Conservation (phyloP, 2,797 vertebrate genomes). For the Hozukius guyotensis region DNA sequence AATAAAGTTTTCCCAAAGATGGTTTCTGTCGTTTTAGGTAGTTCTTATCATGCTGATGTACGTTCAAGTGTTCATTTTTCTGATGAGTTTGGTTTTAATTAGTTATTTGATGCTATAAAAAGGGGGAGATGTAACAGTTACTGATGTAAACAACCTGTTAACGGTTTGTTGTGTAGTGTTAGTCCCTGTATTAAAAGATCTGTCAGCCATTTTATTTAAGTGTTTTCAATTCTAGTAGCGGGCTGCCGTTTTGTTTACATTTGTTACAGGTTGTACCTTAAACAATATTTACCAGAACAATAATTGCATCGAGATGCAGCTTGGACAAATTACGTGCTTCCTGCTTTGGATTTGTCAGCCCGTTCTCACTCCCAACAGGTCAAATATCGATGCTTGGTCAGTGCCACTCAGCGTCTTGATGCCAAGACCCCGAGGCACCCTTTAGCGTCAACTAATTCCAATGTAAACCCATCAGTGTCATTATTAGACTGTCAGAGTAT, state of each 20-base stretch:
- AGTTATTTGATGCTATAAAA: no score
- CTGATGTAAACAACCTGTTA: not conserved
- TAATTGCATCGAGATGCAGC: not conserved
- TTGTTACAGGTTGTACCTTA: not conserved
- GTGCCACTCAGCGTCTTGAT: not conserved
- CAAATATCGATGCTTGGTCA: not conserved
- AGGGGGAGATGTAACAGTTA: no score
- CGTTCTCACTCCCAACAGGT: no score
- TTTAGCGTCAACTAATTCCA: not conserved
- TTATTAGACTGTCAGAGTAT: not conserved
- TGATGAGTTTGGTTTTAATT: no score
- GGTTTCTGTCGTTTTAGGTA: no score
- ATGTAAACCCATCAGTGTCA: no score
- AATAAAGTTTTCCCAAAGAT: no score
- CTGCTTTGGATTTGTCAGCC: not conserved
- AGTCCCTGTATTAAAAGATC: no score
- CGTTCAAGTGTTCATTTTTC: no score
- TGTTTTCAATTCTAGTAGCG: not conserved
- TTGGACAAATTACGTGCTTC: not conserved
- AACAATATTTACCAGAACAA: not conserved
- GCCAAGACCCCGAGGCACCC: no score
- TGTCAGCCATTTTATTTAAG: not conserved
- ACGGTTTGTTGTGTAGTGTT: not conserved
- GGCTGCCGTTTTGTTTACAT: not conserved
- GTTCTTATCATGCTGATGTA: no score